Percentiles rank a stretch among this genome's conserved stretches.
phyloP scores from a whole-genome alignment of 2,797 vertebrate genomes.

The Silurus aristotelis region DNA sequence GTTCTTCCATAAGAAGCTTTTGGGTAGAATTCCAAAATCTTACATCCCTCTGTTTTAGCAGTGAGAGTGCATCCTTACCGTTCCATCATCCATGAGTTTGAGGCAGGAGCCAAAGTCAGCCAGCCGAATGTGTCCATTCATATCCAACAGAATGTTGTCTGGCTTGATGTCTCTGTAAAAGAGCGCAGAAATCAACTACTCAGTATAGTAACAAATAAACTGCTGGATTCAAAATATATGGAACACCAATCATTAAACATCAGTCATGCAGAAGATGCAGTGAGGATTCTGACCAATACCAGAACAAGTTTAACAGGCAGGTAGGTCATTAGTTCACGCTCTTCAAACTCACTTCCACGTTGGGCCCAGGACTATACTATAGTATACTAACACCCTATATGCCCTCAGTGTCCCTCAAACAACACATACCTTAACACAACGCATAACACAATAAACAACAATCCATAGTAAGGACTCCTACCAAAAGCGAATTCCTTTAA shows the following conservation, averaged over 20 bases:
- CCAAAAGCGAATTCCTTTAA: neutral
- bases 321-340: neutral
- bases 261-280: neutral
- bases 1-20: neutral
- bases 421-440: conserved; percentile 32
- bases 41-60: neutral
- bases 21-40: neutral
- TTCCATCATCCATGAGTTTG: conserved; percentile 97
- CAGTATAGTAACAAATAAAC: neutral
- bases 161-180: conserved; percentile 92
- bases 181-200: neutral
- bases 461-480: neutral
- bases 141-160: conserved; percentile 96
- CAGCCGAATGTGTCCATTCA: conserved; percentile 97
- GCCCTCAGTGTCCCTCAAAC: neutral
- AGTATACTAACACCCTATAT: neutral
- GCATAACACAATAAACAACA: neutral
- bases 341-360: neutral
- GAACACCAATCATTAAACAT: neutral
- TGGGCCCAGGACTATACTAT: neutral
- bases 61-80: conserved; percentile 74
- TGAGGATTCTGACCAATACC: neutral
- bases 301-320: neutral
- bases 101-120: conserved; percentile 98
- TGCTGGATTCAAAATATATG: neutral